Evolutionary conservation across 1,140 invertebrate species (phyloP).

Genomic region (Pissodes strobi): DNA sequence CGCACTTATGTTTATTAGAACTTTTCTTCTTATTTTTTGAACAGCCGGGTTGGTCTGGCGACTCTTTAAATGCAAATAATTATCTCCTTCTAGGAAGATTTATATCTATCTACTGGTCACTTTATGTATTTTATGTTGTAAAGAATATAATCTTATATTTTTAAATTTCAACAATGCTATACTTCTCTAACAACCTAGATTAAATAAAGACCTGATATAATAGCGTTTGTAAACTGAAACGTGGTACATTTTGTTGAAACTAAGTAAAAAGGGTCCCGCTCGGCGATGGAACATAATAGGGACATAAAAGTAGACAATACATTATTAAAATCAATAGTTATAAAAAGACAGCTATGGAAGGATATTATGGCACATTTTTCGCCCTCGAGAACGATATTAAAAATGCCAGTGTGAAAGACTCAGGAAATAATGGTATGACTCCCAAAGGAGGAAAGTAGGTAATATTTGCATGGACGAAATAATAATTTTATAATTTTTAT

Average conservation of each 20-base stretch:
- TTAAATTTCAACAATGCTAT: too few species aligned
- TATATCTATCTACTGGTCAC: too few species aligned
- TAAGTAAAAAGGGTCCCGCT: constrained; percentile 19
- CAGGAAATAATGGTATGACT: too few species aligned
- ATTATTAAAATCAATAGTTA: constrained; percentile 26
- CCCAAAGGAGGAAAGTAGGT: neutral
- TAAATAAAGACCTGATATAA: too few species aligned
- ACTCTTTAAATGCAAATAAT: too few species aligned
- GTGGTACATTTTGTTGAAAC: constrained; percentile 17
- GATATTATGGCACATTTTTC: constrained; percentile 8
- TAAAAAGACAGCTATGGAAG: constrained; percentile 8
- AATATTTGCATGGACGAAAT: neutral
- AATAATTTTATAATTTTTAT: neutral
- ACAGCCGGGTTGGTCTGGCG: too few species aligned
- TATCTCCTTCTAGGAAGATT: too few species aligned
- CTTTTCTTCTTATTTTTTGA: too few species aligned
- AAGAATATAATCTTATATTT: too few species aligned
- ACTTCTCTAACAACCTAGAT: too few species aligned
- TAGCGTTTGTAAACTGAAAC: constrained; percentile 22
- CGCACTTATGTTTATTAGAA: too few species aligned
- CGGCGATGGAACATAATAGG: constrained; percentile 15
- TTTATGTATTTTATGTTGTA: too few species aligned
- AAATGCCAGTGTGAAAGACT: neutral
- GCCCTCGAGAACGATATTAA: constrained; percentile 4
- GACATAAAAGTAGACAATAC: constrained; percentile 28